Evolutionary conservation across 2,113 vertebrate genomes (phyloP), one percentile per base, ranked within the genome.

Genomic region (Tragelaphus buxtoni): DNA sequence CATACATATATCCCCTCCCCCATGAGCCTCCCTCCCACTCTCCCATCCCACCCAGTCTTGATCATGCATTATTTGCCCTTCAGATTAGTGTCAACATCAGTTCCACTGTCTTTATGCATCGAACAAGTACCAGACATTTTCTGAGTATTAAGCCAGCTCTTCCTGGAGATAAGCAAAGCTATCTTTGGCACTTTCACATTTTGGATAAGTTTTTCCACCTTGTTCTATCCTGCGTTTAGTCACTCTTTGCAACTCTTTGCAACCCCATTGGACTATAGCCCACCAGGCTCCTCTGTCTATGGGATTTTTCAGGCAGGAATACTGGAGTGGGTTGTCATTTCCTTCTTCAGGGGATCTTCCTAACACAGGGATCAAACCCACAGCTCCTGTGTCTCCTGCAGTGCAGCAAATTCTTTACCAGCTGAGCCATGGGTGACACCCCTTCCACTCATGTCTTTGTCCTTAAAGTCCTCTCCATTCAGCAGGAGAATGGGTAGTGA

Each of bases 31-130:
- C n/a, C 63, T 69, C 17, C 63, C n/a, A 35, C n/a, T 69, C n/a
- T 35, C 63, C 4, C 65, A 3, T 20, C 18, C 65, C 18, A 39
- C 65, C 65, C n/a, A 39, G 65, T 82, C 88, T 93, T 53, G 55
- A 90, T 30, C 20, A 35, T 22, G 28, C 61, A 80, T 76, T 74
- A 56, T 95, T 88, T 91, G 74, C 35, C n/a, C n/a, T 80, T 11
- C 82, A 88, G 93, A 92, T 95, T 76, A 84, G 80, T 82, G 88
- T 90, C 81, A 86, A 49, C 47, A 39, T 81, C 35, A 32, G 77
- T 53, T 95, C 63, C 53, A 55, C 42, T 45, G 16, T 58, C 39
- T 85, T 47, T 77, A 72, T 8, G 4, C 51, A 81, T n/a, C 74
- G n/a, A 96, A 80, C 18, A 93, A 47, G 39, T 61, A 69, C 30